These are phyloP conservation scores for Altica lythri DNA, from an alignment of 2,888 invertebrate genomes.

Conservation along the genomic window DNA sequence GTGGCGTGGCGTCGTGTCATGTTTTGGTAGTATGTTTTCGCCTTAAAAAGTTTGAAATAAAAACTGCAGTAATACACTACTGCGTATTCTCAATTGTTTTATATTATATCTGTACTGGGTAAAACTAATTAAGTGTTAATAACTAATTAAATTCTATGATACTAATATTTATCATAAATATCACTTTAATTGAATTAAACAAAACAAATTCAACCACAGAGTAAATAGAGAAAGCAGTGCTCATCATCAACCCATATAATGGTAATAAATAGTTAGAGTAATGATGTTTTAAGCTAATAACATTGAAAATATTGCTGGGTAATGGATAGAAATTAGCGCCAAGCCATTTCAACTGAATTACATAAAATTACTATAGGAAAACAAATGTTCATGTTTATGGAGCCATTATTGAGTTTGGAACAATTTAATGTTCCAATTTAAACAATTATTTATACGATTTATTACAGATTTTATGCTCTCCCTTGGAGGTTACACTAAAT, in stretches of 20 bases:
- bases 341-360: slow-evolving; percentile 25
- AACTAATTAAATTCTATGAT: too few species aligned
- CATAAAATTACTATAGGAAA: slow-evolving; percentile 30
- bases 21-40: too few species aligned
- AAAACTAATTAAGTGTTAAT: too few species aligned
- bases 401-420: slow-evolving; percentile 28
- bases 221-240: neutral
- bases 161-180: too few species aligned
- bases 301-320: slow-evolving; percentile 26
- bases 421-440: slow-evolving; percentile 29
- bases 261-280: slow-evolving; percentile 7
- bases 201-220: neutral
- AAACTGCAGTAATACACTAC: too few species aligned
- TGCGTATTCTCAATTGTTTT: too few species aligned
- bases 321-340: slow-evolving; percentile 28
- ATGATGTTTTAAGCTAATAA: slow-evolving; percentile 23
- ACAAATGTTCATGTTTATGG: slow-evolving; percentile 32
- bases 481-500: too few species aligned
- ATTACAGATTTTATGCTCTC: slow-evolving; percentile 20
- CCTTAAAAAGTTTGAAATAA: too few species aligned
- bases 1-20: too few species aligned
- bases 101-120: too few species aligned
- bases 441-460: slow-evolving; percentile 21
- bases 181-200: too few species aligned
- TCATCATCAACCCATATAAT: slow-evolving; percentile 8